Percentiles rank a stretch among this genome's conserved stretches.
phyloP scores from a whole-genome alignment of 2,797 vertebrate species.

The Dermochelys coriacea region DNA sequence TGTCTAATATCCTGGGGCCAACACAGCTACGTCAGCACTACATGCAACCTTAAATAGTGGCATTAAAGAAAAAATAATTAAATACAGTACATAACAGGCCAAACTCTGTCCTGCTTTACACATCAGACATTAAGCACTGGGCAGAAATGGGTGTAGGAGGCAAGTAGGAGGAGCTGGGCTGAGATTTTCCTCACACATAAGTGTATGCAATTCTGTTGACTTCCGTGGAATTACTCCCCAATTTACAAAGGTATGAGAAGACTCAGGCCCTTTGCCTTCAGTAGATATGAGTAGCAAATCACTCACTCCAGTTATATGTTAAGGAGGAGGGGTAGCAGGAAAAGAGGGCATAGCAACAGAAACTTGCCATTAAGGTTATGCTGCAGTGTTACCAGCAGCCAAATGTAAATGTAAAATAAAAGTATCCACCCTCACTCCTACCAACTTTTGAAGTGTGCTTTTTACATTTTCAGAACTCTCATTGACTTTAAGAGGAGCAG shows the following conservation, averaged over 20 bases:
- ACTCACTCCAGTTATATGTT: background rate
- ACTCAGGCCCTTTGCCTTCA: background rate
- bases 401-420: background rate
- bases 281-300: background rate
- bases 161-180: background rate
- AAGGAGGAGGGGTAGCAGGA: background rate
- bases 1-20: background rate
- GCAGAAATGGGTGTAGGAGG: background rate
- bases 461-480: constrained; percentile 8
- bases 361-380: background rate
- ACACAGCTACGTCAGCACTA: background rate
- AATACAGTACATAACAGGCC: constrained; percentile 28
- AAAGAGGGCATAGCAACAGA: background rate
- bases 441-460: background rate
- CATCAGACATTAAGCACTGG: constrained; percentile 2
- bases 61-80: constrained; percentile 57
- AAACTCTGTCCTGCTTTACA: constrained; percentile 21
- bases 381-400: background rate
- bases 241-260: rapidly evolving
- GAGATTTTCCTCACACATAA: background rate
- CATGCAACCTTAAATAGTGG: background rate
- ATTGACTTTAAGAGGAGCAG: background rate
- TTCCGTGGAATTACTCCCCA: background rate
- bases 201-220: background rate
- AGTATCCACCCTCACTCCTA: background rate